A percentile compares a stretch with the other conserved stretches of the same genome.
phyloP scores from a whole-genome alignment of 2,888 invertebrate species.

The Acleris laterana region DNA sequence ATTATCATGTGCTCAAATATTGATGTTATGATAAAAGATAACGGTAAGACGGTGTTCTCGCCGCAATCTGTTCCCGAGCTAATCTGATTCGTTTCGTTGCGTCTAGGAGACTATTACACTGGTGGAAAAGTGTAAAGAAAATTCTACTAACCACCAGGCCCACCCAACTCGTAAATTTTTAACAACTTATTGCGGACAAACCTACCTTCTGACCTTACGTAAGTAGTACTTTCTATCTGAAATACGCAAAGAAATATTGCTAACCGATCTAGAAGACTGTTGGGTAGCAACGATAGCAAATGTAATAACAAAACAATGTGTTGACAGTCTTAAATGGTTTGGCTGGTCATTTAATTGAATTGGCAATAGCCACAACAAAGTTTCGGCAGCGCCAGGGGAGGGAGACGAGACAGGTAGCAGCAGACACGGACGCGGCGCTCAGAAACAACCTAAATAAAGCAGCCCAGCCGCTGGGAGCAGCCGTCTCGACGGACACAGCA shows the following conservation, averaged over 20 bases:
- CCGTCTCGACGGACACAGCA: constrained; percentile 69
- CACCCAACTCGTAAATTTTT: too few relatives aligned
- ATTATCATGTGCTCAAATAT: constrained; percentile 35
- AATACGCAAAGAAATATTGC: too few relatives aligned
- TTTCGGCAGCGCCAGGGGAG: constrained; percentile 20
- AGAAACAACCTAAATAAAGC: constrained; percentile 60
- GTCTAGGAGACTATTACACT: not conserved
- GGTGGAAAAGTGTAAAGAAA: too few relatives aligned
- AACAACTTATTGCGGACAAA: too few relatives aligned
- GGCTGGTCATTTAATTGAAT: constrained; percentile 3
- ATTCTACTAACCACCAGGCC: too few relatives aligned
- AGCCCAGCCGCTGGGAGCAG: constrained; percentile 71
- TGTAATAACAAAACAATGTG: not conserved
- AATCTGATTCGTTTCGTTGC: constrained; percentile 2
- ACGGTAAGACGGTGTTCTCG: constrained; percentile 30
- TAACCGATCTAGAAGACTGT: too few relatives aligned
- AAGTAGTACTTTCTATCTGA: too few relatives aligned
- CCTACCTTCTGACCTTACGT: too few relatives aligned
- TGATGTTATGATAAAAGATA: constrained; percentile 36
- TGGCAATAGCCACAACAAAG: constrained; percentile 14
- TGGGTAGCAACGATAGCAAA: not conserved
- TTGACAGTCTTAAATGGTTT: constrained; percentile 3
- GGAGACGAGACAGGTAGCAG: constrained; percentile 31
- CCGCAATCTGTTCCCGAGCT: constrained; percentile 12
- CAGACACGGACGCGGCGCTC: constrained; percentile 41